Percentiles rank a stretch among this genome's conserved stretches.
These are phyloP conservation scores for Alethe diademata DNA, from an alignment of 2,113 vertebrate species.

Conservation along the genomic window DNA sequence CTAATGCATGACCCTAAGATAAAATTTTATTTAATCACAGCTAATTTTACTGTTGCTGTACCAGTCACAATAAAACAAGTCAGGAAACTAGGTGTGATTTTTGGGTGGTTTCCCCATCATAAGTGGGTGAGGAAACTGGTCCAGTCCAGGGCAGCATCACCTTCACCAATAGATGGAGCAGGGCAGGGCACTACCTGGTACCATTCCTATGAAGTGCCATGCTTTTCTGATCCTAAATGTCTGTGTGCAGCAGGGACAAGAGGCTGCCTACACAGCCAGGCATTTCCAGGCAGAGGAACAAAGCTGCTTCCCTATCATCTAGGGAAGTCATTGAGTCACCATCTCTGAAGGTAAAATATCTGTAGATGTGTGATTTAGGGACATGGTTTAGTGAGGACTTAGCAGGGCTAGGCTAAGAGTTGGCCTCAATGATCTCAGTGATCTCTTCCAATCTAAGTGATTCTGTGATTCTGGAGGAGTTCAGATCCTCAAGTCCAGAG, in stretches of 20 bases:
- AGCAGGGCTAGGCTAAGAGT: not conserved
- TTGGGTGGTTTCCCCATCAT: not conserved
- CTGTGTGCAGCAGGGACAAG: not conserved
- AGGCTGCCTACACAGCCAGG: not conserved
- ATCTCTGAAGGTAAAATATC: not conserved
- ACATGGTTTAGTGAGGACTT: not conserved
- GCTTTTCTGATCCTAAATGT: not conserved
- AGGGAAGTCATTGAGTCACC: not conserved
- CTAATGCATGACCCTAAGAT: conserved; percentile 45
- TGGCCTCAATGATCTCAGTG: not conserved
- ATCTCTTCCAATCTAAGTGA: not conserved
- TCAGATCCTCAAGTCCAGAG: not conserved
- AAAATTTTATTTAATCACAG: not conserved
- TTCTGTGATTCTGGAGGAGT: not conserved
- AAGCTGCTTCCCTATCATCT: not conserved
- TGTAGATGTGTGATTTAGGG: not conserved
- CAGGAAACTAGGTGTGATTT: not conserved
- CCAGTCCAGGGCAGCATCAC: not conserved
- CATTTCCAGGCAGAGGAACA: not conserved
- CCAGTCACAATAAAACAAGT: not conserved
- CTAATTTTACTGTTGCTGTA: not conserved
- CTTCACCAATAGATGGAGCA: not conserved
- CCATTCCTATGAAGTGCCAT: not conserved
- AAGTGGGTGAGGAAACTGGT: not conserved
- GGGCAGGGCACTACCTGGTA: not conserved